Evolutionary conservation across 2,113 vertebrate species (phyloP), one percentile per base, ranked within the genome.

Genomic region (Polyodon spathula): DNA sequence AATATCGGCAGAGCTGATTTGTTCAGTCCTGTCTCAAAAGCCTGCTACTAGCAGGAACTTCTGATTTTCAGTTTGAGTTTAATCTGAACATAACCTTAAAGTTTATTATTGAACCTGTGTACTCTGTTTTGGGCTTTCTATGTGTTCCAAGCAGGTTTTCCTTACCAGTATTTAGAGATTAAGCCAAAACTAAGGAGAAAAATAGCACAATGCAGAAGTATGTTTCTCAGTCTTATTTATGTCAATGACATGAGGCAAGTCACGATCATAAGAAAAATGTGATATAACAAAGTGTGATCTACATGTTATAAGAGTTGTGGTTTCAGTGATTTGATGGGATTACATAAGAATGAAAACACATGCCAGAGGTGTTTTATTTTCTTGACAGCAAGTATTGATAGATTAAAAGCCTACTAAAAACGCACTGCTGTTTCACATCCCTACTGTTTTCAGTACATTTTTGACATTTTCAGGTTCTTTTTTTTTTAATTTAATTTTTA

Each of bases 171-270:
- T 27, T 27, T 27, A 3, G 27, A 27, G 27, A 27, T 27, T 27
- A 27, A 56, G 39, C 62, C 57, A n/a, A 15, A 66, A 54, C 59
- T 8, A 59, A 54, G 67, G 61, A 7, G 15, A 38, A 59, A 43
- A 46, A 69, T 68, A 68, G 64, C 69, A 63, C 62, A 67, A 63
- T 44, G 40, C 59, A 39, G 42, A 74, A 75, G 63, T 66, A 70
- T 73, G 63, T 56, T 54, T 72, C 68, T 70, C 62, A 73, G 72
- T 55, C 7, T 39, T 50, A 65, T 67, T 46, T 5, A 50, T 53
- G 66, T 64, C 61, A 44, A 63, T n/a, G n/a, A n/a, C n/a, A n/a
- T 27, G 27, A 66, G 67, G 72, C 61, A 63, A 72, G 60, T 59
- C 63, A 62, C 54, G 40, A 46, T 56, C 53, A 37, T 61, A 55